Conservation (phyloP, 2,113 vertebrate species). For the Carollia perspicillata region DNA sequence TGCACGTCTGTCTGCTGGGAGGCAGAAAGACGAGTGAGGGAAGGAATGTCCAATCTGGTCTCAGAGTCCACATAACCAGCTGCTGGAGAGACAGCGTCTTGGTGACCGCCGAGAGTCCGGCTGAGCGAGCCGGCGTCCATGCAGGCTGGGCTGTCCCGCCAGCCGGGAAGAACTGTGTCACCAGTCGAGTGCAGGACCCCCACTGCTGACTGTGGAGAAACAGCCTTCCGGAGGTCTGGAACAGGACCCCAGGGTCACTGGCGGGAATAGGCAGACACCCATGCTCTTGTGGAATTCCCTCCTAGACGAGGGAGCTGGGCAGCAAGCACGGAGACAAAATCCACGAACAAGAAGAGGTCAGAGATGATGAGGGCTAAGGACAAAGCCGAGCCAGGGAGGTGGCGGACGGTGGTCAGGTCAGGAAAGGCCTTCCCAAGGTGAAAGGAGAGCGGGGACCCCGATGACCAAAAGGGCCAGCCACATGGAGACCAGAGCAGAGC, state of each 20-base stretch:
- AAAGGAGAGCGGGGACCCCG: not conserved
- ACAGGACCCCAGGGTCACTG: not conserved
- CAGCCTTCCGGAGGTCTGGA: not conserved
- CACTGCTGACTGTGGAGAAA: not conserved
- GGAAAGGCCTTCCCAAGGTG: not conserved
- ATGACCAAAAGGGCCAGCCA: not conserved
- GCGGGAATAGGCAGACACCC: not conserved
- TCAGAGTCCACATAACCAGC: not conserved
- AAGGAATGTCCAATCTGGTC: not conserved
- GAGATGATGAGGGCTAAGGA: not conserved
- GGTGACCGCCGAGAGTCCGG: not conserved
- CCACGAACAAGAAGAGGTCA: not conserved
- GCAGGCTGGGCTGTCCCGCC: no score
- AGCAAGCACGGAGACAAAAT: not conserved
- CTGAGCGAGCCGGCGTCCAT: not conserved
- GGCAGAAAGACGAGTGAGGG: not conserved
- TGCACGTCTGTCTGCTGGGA: not conserved
- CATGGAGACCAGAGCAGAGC: not conserved
- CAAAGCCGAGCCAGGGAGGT: accelerated
- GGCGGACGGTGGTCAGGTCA: not conserved
- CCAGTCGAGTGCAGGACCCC: not conserved
- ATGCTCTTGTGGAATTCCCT: no score
- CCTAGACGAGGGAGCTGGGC: not conserved
- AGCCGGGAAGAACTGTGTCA: not conserved
- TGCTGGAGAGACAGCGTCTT: not conserved